Evolutionary conservation across 2,888 invertebrate genomes (phyloP).

Genomic region (Metellina segmentata): DNA sequence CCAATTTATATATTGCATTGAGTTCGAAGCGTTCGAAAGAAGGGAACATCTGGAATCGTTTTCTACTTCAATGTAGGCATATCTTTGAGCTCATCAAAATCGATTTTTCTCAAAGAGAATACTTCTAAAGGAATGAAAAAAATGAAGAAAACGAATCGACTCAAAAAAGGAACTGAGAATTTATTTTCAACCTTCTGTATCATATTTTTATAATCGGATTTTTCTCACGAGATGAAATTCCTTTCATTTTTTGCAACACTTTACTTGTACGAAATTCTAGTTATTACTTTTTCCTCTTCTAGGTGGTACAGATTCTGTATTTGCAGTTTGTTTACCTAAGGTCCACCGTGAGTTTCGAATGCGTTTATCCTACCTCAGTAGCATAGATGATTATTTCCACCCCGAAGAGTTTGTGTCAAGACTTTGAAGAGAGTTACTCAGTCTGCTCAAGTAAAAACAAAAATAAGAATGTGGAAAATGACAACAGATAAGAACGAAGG

Average conservation of each 20-base stretch:
- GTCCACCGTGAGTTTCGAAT: neutral
- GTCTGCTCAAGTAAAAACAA: neutral
- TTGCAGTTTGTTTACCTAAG: slow-evolving; percentile 11
- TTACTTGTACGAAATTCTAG: slow-evolving; percentile 12
- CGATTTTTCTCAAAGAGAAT: slow-evolving; percentile 22
- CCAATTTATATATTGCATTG: neutral
- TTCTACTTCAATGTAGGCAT: slow-evolving; percentile 35
- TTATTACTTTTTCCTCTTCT: slow-evolving; percentile 31
- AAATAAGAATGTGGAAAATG: neutral
- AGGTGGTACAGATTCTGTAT: slow-evolving; percentile 25
- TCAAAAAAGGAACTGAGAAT: slow-evolving; percentile 26
- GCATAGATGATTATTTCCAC: neutral
- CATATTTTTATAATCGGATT: slow-evolving; percentile 33
- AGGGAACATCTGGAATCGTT: slow-evolving; percentile 35
- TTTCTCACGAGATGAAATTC: neutral
- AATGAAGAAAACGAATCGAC: slow-evolving; percentile 7
- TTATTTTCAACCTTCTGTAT: slow-evolving; percentile 28
- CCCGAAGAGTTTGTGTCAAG: neutral
- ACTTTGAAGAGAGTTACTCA: neutral
- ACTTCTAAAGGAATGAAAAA: neutral
- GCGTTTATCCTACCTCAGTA: neutral
- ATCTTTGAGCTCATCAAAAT: slow-evolving; percentile 41
- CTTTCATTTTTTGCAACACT: slow-evolving; percentile 3
- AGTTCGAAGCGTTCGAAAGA: neutral
- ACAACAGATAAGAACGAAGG: too few species aligned